phyloP scores from a whole-genome alignment of 2,797 vertebrate species.

The Coracias cyanogaster region DNA sequence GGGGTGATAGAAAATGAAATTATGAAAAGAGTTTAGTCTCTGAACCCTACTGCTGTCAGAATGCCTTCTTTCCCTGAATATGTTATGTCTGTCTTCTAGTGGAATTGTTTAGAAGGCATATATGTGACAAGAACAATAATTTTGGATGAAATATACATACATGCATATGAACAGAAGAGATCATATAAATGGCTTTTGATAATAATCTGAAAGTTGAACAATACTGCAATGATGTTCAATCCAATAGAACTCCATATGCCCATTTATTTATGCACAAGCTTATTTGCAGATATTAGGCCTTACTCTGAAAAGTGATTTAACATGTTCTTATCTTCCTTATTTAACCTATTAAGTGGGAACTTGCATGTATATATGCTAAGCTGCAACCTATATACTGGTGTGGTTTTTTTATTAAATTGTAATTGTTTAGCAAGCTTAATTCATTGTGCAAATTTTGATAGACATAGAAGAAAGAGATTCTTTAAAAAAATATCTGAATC shows the following conservation, averaged over 20 bases:
- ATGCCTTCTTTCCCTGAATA: neutral
- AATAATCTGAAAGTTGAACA: neutral
- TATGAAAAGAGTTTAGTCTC: neutral
- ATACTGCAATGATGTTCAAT: neutral
- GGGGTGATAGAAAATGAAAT: neutral
- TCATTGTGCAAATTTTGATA: neutral
- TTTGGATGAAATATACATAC: neutral
- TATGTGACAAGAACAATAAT: neutral
- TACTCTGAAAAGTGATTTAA: neutral
- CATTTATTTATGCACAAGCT: neutral
- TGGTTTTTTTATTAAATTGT: neutral
- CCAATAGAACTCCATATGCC: neutral
- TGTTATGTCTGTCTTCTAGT: neutral
- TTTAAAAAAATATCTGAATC: neutral
- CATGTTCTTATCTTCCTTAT: accelerated
- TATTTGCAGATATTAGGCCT: neutral
- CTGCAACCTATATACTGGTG: neutral
- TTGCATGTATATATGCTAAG: neutral
- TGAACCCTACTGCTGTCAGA: neutral
- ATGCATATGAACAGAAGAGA: neutral
- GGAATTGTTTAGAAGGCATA: neutral
- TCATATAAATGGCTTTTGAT: neutral
- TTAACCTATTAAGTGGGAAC: neutral
- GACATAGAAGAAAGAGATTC: neutral
- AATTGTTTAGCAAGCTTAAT: neutral